Base-by-base conservation (phyloP, 2,113 vertebrate species). In the Colistium nudipinnis region DNA sequence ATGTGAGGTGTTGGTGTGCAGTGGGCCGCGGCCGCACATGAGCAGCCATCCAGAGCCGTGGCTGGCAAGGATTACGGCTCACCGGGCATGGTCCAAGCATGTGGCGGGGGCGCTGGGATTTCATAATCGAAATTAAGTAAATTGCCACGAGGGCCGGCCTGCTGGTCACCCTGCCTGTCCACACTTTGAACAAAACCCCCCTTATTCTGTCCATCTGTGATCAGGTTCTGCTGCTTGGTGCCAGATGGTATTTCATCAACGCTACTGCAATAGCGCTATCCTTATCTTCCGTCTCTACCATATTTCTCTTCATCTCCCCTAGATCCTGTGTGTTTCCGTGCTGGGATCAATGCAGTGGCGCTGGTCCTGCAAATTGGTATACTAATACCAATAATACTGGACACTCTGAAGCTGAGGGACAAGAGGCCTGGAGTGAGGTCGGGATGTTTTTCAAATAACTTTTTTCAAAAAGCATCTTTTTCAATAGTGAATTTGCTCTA, bases 1-100 rank as follows among this genome's bases (percentile, higher is more conserved):
- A 83, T 88, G 74, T 54, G 81, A 85, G 66, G 74, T 71, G 82
- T 87, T 81, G 81, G 79, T 78, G 70, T 47, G 64, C 85, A 81
- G 74, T 62, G 73, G n/a, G 75, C 68, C 82, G 55, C 49, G 75
- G 78, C 78, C 81, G 39, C 77, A 88, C 86, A 89, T 91, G 90
- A 91, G 84, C 35, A 10, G 56, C 83, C 83, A 76, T 89, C 87
- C 81, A 81, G 70, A 80, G 76, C 60, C 49, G 52, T 17, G 77
- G 74, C 56, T 59, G 45, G 64, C 71, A n/a, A 74, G 85, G 82
- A 90, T 90, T 88, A 90, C 84, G 74, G 67, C 60, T 52, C 69
- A 70, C 78, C 74, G 84, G 72, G n/a, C 86, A 85, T 69, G 84
- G 83, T 36, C 28, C 55, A 38, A 59, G 62, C 69, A 20, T 62